Percentiles rank a stretch among this genome's conserved stretches.
Conservation (phyloP, 2,797 vertebrate species). For the Lophius americanus region DNA sequence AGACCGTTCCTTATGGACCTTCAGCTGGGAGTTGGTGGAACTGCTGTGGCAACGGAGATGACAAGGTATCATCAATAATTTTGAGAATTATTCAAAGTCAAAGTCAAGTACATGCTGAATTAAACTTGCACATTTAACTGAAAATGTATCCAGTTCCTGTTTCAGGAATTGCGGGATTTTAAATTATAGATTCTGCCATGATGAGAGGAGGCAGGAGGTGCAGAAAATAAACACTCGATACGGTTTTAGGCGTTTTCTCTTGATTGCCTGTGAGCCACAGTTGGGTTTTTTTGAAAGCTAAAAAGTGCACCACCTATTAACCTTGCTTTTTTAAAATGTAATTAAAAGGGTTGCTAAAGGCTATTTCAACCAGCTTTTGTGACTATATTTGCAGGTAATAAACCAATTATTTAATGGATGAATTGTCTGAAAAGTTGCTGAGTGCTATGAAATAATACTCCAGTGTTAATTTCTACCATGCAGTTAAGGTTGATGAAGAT, state of each 20-base stretch:
- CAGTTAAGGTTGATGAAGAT: no score
- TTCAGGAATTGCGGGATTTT: neutral
- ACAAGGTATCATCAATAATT: slow-evolving; percentile 54
- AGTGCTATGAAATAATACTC: neutral
- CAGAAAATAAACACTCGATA: slow-evolving; percentile 18
- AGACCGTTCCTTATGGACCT: slow-evolving; percentile 47
- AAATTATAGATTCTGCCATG: neutral
- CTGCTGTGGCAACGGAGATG: slow-evolving; percentile 20
- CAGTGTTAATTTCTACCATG: neutral
- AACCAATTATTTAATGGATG: neutral
- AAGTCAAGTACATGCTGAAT: slow-evolving; percentile 39
- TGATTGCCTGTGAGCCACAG: slow-evolving; percentile 12
- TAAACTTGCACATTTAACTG: slow-evolving; percentile 14
- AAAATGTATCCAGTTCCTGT: neutral
- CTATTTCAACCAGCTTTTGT: neutral
- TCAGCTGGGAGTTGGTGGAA: slow-evolving; percentile 40
- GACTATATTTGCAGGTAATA: neutral
- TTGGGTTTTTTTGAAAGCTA: slow-evolving; percentile 9
- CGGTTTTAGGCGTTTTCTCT: slow-evolving; percentile 6
- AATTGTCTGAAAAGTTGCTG: neutral
- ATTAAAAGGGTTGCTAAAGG: slow-evolving; percentile 2
- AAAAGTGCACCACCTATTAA: slow-evolving; percentile 16
- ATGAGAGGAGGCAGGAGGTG: slow-evolving; percentile 1
- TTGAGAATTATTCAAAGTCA: slow-evolving; percentile 55
- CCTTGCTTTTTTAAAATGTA: slow-evolving; percentile 10